A percentile compares a stretch with the other conserved stretches of the same genome.
These are phyloP conservation scores for Macropus fuliginosus DNA, from an alignment of 2,797 vertebrate genomes.

Conservation along the genomic window DNA sequence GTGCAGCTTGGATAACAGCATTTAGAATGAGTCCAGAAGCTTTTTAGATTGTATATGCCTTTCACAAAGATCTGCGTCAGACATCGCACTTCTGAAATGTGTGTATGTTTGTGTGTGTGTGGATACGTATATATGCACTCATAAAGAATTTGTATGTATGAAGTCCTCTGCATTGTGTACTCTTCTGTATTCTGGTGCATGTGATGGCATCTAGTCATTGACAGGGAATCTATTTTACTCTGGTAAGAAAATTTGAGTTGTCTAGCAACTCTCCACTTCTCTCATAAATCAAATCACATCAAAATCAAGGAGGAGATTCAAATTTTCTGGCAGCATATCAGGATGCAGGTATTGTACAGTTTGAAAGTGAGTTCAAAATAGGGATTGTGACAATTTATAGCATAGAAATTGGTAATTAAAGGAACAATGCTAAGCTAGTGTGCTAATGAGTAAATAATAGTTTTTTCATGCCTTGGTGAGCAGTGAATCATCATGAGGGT, in stretches of 20 bases:
- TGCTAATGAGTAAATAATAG: slow-evolving; percentile 73
- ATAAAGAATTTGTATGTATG: neutral
- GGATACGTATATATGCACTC: neutral
- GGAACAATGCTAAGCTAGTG: slow-evolving; percentile 64
- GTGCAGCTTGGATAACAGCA: slow-evolving; percentile 79
- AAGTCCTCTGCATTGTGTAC: neutral
- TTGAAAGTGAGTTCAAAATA: slow-evolving; percentile 54
- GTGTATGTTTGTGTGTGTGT: neutral
- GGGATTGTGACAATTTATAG: slow-evolving; percentile 58
- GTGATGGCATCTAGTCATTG: slow-evolving; percentile 71
- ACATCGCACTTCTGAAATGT: slow-evolving; percentile 77
- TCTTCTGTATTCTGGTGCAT: slow-evolving; percentile 71
- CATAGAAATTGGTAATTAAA: slow-evolving; percentile 64
- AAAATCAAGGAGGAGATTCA: slow-evolving; percentile 30
- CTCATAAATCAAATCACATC: slow-evolving; percentile 39
- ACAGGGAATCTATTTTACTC: slow-evolving; percentile 47
- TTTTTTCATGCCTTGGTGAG: slow-evolving; percentile 61
- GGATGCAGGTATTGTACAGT: neutral
- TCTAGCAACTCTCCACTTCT: slow-evolving; percentile 1
- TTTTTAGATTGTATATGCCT: slow-evolving; percentile 83
- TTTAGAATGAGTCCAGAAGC: slow-evolving; percentile 80
- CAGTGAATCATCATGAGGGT: slow-evolving; percentile 57
- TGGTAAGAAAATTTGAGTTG: slow-evolving; percentile 34
- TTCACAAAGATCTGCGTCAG: slow-evolving; percentile 82
- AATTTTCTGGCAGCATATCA: slow-evolving; percentile 12